These are phyloP conservation scores for Chionis minor DNA, from an alignment of 2,113 vertebrate genomes.

Conservation along the genomic window DNA sequence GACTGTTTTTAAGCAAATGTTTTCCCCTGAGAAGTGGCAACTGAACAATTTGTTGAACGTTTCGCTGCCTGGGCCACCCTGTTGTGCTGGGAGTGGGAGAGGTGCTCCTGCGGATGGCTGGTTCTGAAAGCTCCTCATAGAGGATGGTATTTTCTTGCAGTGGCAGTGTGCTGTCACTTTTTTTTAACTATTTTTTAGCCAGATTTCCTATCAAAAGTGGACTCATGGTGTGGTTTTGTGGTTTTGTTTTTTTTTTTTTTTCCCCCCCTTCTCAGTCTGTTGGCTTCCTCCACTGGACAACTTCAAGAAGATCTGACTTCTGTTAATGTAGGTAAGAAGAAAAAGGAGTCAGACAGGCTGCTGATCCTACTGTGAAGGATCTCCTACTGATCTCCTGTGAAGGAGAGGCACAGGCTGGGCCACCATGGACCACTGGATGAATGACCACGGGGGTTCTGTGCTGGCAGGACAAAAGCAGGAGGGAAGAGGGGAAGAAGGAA, in stretches of 20 bases:
- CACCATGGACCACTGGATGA: fast-evolving
- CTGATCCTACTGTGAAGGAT: background rate
- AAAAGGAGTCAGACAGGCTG: background rate
- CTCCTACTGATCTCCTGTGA: background rate
- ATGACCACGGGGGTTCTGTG: background rate
- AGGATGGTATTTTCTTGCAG: background rate
- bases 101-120: background rate
- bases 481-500: background rate
- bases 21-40: constrained; percentile 34
- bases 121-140: background rate
- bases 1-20: constrained; percentile 41
- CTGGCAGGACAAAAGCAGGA: background rate
- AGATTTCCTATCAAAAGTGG: background rate
- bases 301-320: background rate
- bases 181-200: background rate
- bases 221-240: background rate
- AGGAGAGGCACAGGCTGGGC: background rate
- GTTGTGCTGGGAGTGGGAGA: background rate
- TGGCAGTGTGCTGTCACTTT: background rate
- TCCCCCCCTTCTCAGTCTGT: background rate
- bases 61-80: background rate
- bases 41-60: background rate
- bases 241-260: background rate
- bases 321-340: background rate
- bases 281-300: background rate